Conservation (phyloP, 1,140 invertebrate genomes). For the Trichonephila clavata region DNA sequence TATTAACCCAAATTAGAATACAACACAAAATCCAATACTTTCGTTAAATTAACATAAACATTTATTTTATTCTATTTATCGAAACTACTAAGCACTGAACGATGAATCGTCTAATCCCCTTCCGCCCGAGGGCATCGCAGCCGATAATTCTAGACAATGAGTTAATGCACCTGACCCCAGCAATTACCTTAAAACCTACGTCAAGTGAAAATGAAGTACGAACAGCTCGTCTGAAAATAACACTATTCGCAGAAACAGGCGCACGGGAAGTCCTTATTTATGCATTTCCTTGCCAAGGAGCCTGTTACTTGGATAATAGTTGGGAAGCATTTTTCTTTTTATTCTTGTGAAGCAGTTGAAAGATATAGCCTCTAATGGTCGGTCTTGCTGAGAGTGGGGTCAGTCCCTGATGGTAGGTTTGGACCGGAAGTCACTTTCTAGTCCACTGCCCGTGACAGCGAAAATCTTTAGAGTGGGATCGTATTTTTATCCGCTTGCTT, state of each 20-base stretch:
- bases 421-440: conserved; percentile 70
- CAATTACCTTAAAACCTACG: conserved; percentile 49
- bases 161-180: conserved; percentile 29
- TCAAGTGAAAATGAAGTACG: conserved; percentile 52
- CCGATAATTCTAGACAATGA: conserved; percentile 25
- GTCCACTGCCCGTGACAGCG: conserved; percentile 48
- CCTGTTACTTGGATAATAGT: conserved; percentile 57
- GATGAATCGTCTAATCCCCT: background rate
- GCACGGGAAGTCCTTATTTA: conserved; percentile 44
- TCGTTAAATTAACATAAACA: no score
- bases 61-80: no score
- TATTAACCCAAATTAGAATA: no score
- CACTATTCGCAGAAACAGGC: background rate
- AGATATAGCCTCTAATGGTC: conserved; percentile 63
- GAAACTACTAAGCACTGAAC: no score
- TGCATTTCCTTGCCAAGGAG: background rate
- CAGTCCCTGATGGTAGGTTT: conserved; percentile 68
- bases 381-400: background rate
- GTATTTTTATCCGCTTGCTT: conserved; percentile 34
- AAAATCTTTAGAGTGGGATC: background rate
- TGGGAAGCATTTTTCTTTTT: conserved; percentile 27
- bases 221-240: conserved; percentile 46
- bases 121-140: background rate
- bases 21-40: no score
- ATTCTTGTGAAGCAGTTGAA: background rate